Base-by-base conservation (phyloP, 2,888 invertebrate genomes). In the Tolmerus cingulatus region DNA sequence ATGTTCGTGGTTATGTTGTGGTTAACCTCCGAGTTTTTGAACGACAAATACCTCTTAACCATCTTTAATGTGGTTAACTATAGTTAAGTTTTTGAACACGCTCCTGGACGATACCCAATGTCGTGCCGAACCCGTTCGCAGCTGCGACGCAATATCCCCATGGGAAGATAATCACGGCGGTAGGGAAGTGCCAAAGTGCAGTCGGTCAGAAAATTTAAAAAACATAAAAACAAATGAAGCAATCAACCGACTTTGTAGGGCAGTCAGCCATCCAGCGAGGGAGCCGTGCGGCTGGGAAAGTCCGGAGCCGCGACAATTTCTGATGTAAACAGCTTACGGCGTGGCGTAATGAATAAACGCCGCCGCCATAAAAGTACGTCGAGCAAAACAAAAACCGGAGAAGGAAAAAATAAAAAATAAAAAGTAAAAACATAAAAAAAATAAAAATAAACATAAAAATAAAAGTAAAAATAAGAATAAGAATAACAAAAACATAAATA, bases 261-360 rank as follows among this genome's bases (percentile, higher is more conserved):
- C 81, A 81, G 19, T 51, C 40, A 78, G 78, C 23, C 23, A 66
- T 2, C 40, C 2, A 40, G 0, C 23, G 19, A 57, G 19, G 46
- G 14, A 51, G n/a, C 16, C 16, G 46, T n/a, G 46, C 57, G 57
- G 19, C 66, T 27, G 27, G 27, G 66, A 66, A 66, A 27, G 66
- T 66, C 7, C 12, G 27, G 4, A 78, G 43, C 37, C 78, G 78
- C 46, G 40, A 40, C 81, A 81, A 46, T 30, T 51, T 55, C 55
- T 51, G 81, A 55, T 81, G 81, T 81, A 81, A 81, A 55, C 46
- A 30, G 81, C 81, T 37, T 37, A 30, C 55, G 27, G 30, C 55
- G 51, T 55, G 51, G 81, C 81, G 55, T 55, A 81, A 81, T 40
- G 43, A 37, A 46, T 78, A 78, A 37, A 37, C 40, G 40, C n/a